Conservation (phyloP, 2,113 vertebrate species). For the Barbus barbus region DNA sequence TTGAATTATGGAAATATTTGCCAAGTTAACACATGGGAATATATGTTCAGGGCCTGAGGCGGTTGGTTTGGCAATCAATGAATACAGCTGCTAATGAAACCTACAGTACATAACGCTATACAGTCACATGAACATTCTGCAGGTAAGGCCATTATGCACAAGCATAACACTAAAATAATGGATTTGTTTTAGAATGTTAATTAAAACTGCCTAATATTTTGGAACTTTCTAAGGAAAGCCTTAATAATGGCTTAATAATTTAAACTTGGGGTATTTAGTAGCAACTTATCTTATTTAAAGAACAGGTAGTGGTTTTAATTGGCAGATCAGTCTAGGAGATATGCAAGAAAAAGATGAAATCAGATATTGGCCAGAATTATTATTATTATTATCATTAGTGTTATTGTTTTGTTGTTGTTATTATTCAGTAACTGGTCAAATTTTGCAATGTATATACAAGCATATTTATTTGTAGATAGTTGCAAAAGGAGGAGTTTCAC, state of each 20-base stretch:
- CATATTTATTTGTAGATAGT: no score
- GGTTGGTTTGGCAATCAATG: neutral
- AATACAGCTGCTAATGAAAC: neutral
- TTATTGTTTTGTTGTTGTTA: no score
- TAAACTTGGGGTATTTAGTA: neutral
- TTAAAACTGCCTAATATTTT: neutral
- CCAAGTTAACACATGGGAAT: slow-evolving; percentile 6
- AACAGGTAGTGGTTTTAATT: neutral
- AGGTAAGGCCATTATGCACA: neutral
- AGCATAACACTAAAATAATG: neutral
- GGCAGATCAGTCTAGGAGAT: neutral
- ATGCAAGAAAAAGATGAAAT: no score
- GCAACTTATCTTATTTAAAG: neutral
- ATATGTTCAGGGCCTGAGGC: neutral
- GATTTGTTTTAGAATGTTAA: neutral
- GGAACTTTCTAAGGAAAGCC: neutral
- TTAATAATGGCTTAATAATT: neutral
- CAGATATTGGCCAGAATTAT: no score
- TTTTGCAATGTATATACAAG: no score
- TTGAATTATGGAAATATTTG: neutral
- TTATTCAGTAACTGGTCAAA: no score
- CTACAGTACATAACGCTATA: neutral
- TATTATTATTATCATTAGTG: no score
- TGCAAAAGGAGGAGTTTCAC: no score
- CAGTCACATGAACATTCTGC: neutral